Percentiles rank a stretch among this genome's conserved stretches.
Conservation (phyloP, 2,113 vertebrate species). For the Amazona vittata region DNA sequence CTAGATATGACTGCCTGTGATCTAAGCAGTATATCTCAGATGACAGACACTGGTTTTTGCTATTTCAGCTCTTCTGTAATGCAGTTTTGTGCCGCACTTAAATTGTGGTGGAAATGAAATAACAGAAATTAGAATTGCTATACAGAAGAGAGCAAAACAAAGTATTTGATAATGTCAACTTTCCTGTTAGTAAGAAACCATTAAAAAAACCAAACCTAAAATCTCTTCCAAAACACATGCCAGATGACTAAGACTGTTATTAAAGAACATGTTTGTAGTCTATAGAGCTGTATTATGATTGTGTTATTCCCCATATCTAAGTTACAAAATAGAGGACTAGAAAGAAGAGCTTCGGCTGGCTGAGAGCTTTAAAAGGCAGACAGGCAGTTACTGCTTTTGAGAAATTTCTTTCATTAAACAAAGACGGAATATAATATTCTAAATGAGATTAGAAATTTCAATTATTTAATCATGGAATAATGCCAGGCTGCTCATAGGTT, state of each 20-base stretch:
- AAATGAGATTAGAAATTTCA: neutral
- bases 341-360: neutral
- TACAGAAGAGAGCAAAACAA: neutral
- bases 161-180: neutral
- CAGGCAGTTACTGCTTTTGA: neutral
- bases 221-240: neutral
- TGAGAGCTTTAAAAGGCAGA: neutral
- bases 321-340: neutral
- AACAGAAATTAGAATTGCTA: neutral
- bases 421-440: neutral
- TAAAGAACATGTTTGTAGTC: neutral
- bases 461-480: neutral
- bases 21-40: neutral
- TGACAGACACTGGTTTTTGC: neutral
- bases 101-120: neutral
- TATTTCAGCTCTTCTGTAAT: neutral
- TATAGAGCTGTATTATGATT: neutral
- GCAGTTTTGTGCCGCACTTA: neutral
- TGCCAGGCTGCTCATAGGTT: neutral
- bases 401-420: neutral
- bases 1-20: neutral
- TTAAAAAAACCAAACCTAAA: neutral
- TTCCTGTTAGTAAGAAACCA: neutral
- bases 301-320: neutral
- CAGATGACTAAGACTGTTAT: neutral